Evolutionary conservation across 2,797 vertebrate species (phyloP), one percentile per base, ranked within the genome.

Genomic region (Odontamblyopus rebecca): DNA sequence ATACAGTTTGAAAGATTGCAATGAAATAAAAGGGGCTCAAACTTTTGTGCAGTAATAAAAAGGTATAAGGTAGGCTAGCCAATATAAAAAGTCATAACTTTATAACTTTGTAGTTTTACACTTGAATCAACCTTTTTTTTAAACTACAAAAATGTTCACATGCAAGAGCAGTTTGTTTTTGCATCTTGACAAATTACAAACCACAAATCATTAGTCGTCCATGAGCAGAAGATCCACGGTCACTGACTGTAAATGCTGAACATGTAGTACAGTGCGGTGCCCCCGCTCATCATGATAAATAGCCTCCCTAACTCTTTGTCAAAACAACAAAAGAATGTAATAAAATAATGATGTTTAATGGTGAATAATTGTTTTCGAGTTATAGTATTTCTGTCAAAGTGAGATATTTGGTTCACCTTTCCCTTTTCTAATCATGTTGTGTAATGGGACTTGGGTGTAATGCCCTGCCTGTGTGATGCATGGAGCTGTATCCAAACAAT

Each of bases 281-380:
- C 65, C 80, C 78, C 68, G 64, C 86, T 87, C 78, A 76, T 18
- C 0, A 70, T 90, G 90, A 92, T 93, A 72, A 88, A 91, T 89
- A 77, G 74, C 68, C 61, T 60, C 60, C 62, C 60, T 53, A 64
- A 78, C 48, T 56, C 61, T 84, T 85, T 86, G 86, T 89, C 82
- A 88, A 75, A 88, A 87, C 82, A 90, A 89, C 87, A 89, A 88
- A 63, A 88, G 85, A 80, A 69, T 11, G 16, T 63, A 4, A 83
- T 15, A 74, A 90, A 88, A 93, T 89, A 65, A 88, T 82, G 81
- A 57, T 67, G 23, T 80, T 32, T 84, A 88, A 88, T 87, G 80
- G 85, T 89, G 90, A 92, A 79, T 87, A 85, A 91, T 90, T 82
- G 83, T 84, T 84, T 79, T 75, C 69, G 54, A 82, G 76, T 67